phyloP scores from a whole-genome alignment of 2,888 invertebrate genomes.

The Zele albiditarsus region DNA sequence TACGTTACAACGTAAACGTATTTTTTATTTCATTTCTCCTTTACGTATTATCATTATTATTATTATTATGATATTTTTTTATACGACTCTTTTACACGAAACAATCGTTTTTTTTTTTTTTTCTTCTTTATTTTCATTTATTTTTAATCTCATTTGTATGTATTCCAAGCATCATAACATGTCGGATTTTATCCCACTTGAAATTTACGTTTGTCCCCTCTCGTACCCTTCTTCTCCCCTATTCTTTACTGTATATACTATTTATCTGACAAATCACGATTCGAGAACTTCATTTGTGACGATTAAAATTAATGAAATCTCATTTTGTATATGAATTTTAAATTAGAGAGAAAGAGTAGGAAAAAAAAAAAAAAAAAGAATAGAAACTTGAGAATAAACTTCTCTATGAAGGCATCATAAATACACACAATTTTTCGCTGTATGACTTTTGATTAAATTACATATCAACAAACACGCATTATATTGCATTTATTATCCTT shows the following conservation, averaged over 20 bases:
- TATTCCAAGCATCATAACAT: slow-evolving; percentile 2
- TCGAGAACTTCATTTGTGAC: slow-evolving; percentile 6
- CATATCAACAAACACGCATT: slow-evolving; percentile 3
- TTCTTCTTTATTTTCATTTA: not conserved
- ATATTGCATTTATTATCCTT: not conserved
- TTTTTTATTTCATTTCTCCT: slow-evolving; percentile 26
- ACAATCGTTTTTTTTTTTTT: not conserved
- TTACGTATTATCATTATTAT: slow-evolving; percentile 1
- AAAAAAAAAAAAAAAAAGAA: not conserved
- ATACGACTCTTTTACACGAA: slow-evolving; percentile 36
- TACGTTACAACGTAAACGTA: slow-evolving; percentile 38
- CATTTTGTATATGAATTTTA: slow-evolving; percentile 4
- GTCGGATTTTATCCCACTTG: slow-evolving; percentile 23
- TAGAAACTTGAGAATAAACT: not conserved
- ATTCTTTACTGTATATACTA: not conserved
- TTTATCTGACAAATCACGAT: slow-evolving; percentile 1
- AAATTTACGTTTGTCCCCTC: not conserved
- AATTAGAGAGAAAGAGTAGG: not conserved
- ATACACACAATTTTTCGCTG: slow-evolving; percentile 8
- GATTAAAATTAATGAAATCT: slow-evolving; percentile 13
- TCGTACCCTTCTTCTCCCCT: not conserved
- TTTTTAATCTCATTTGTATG: slow-evolving; percentile 13
- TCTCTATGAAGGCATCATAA: not conserved
- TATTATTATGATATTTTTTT: slow-evolving; percentile 8
- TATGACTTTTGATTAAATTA: slow-evolving; percentile 14